Percentiles rank a stretch among this genome's conserved stretches.
These are phyloP conservation scores for Rhinolophus ferrumequinum DNA, from an alignment of 2,113 vertebrate species.

Conservation along the genomic window DNA sequence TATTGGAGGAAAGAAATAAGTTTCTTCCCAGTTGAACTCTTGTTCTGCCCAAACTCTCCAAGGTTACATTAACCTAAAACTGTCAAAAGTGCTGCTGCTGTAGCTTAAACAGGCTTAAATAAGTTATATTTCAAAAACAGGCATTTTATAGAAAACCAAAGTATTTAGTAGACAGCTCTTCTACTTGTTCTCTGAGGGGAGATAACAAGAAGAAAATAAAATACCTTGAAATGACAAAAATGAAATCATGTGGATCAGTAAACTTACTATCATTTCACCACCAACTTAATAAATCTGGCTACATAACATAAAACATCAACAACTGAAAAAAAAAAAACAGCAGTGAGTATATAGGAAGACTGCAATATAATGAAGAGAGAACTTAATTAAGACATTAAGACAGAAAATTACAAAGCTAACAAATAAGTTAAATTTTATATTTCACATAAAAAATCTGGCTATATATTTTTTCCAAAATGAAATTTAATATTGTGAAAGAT, in stretches of 20 bases:
- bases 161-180: background rate
- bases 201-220: background rate
- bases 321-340: background rate
- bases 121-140: conserved; percentile 53
- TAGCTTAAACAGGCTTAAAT: conserved; percentile 50
- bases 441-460: background rate
- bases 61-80: conserved; percentile 69
- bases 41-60: conserved; percentile 49
- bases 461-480: background rate
- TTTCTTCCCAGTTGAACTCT: conserved; percentile 40
- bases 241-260: background rate
- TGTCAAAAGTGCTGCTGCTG: conserved; percentile 46
- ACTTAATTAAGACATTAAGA: background rate
- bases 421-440: background rate
- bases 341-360: background rate
- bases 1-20: background rate
- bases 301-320: background rate
- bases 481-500: background rate
- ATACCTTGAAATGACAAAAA: conserved; percentile 17
- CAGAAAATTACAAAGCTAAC: background rate
- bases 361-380: background rate
- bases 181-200: background rate
- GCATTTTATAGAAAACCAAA: background rate
- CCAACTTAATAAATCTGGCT: background rate
- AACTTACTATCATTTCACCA: background rate